phyloP scores from a whole-genome alignment of 2,888 invertebrate genomes.

The Hydrotaea cyrtoneurina region DNA sequence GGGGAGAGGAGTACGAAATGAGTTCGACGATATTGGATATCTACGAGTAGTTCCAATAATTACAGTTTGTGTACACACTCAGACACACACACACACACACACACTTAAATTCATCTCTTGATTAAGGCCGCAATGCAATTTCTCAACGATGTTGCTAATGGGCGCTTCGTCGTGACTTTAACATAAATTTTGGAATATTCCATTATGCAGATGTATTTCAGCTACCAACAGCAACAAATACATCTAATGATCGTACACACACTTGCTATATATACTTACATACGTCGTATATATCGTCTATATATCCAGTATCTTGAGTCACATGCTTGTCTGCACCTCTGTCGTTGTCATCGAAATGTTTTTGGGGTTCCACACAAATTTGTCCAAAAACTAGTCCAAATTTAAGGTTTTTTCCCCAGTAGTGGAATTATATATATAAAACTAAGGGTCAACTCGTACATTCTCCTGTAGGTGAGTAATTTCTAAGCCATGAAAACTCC shows the following conservation, averaged over 20 bases:
- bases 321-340: no score
- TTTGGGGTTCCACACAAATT: no score
- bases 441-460: no score
- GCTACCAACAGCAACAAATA: slow-evolving; percentile 27
- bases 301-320: no score
- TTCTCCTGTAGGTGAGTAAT: no score
- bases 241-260: background rate
- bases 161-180: slow-evolving; percentile 39
- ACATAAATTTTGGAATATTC: slow-evolving; percentile 39
- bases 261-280: background rate
- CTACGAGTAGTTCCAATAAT: slow-evolving; percentile 36
- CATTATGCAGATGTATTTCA: slow-evolving; percentile 45
- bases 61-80: slow-evolving; percentile 30
- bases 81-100: no score
- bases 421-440: no score
- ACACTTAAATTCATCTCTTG: slow-evolving; percentile 22
- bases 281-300: background rate
- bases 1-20: background rate
- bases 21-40: slow-evolving; percentile 41
- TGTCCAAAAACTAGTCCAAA: no score
- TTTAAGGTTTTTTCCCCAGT: no score
- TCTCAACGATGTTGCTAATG: slow-evolving; percentile 34
- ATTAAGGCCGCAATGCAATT: slow-evolving; percentile 26
- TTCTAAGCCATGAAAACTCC: no score
- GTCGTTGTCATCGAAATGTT: no score